These are phyloP conservation scores for Ypsolopha sequella DNA, from an alignment of 2,888 invertebrate species.

Conservation along the genomic window DNA sequence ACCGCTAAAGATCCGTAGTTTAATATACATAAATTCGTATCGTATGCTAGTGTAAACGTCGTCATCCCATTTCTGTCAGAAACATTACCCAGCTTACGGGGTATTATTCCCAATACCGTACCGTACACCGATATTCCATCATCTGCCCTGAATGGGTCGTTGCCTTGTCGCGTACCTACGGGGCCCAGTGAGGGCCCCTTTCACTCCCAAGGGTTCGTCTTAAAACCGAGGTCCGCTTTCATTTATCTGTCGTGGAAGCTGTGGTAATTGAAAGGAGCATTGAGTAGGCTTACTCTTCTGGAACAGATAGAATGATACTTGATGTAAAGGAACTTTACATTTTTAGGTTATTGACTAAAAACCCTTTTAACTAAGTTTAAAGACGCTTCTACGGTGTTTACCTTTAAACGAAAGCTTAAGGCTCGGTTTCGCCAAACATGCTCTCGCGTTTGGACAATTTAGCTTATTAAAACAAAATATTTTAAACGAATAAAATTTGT, in stretches of 20 bases:
- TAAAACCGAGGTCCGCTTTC: conserved; percentile 50
- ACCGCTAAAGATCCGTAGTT: too few species aligned
- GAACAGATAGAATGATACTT: conserved; percentile 35
- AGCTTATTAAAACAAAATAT: too few species aligned
- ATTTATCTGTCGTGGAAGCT: conserved; percentile 46
- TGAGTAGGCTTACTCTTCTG: conserved; percentile 44
- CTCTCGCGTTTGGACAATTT: too few species aligned
- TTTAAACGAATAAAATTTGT: too few species aligned
- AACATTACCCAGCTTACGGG: conserved; percentile 24
- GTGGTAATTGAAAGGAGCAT: conserved; percentile 57
- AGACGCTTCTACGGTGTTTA: too few species aligned
- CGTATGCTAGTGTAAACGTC: conserved; percentile 18
- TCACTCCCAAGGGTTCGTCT: conserved; percentile 40
- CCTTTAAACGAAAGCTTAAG: too few species aligned
- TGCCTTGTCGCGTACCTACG: conserved; percentile 24
- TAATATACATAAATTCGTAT: too few species aligned
- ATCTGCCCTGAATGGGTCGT: conserved; percentile 40
- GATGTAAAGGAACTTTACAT: not conserved
- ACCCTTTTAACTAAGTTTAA: too few species aligned
- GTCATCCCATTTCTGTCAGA: conserved; percentile 38
- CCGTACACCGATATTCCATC: conserved; percentile 54
- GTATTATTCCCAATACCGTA: conserved; percentile 44
- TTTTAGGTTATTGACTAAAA: not conserved
- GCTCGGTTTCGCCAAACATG: too few species aligned
- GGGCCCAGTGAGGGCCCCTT: conserved; percentile 39